Evolutionary conservation across 2,113 vertebrate species (phyloP), one percentile per base, ranked within the genome.

Genomic region (Poeciliopsis retropinna): DNA sequence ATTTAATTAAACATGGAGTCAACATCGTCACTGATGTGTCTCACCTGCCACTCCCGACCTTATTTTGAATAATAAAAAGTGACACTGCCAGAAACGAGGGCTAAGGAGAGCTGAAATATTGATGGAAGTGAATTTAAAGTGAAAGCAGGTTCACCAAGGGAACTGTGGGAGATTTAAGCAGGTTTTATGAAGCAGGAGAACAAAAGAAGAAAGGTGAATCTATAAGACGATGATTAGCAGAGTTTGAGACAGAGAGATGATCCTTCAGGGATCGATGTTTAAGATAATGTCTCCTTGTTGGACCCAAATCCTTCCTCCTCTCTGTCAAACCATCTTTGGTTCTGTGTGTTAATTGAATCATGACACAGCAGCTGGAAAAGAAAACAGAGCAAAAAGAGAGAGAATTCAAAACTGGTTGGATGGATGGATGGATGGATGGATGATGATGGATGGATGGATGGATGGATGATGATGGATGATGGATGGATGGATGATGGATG

Each of bases 1-100:
- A 41, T 41, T 69, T 4, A 67, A 57, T 70, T 54, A 34, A 31
- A 34, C 29, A 60, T 62, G 65, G 77, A 80, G 29, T 74, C 51
- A 28, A 37, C 51, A 6, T 37, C 13, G 14, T 78, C 75, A 41
- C 30, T 64, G 1, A 47, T 19, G 44, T 75, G 75, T 54, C 29
- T n/a, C 51, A 14, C 82, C 41, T 19, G 74, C 32, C 63, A 31
- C 51, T 67, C 63, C 25, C 5, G 0, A 32, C 3, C 51, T 25
- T 57, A 57, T 25, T n/a, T 57, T 57, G 51, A 57, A n/a, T n/a
- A 22, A 22, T 57, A 57, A 47, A 15, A 47, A 19, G 17, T 47
- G 44, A 47, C 44, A 47, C 15, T 57, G 19, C 6, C 51, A 57
- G 51, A 51, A 22, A 51, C 6, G 15, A 19, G 19, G 47, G 17